phyloP scores from a whole-genome alignment of 2,113 vertebrate genomes.

The Pygoscelis antarcticus region DNA sequence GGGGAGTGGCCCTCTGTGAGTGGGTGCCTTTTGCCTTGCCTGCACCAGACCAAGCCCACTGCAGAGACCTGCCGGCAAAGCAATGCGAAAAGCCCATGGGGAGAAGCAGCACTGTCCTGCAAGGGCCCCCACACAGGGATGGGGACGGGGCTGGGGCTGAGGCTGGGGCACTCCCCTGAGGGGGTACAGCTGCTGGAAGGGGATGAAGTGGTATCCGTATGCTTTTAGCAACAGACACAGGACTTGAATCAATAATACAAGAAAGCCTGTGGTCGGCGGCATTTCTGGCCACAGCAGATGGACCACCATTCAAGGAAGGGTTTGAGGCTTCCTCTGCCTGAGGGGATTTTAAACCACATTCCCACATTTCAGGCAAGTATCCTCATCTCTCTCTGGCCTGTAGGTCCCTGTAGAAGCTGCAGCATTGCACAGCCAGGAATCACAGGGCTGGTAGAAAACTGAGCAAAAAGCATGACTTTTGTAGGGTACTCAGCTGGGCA shows the following conservation, averaged over 20 bases:
- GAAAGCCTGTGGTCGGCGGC: slow-evolving; percentile 50
- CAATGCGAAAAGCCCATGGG: neutral
- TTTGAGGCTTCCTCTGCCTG: slow-evolving; percentile 71
- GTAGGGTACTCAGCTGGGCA: neutral
- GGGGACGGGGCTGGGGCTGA: neutral
- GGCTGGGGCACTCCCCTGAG: neutral
- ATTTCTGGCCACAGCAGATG: slow-evolving; percentile 70
- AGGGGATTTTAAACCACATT: slow-evolving; percentile 70
- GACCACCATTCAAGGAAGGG: slow-evolving; percentile 69
- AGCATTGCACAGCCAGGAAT: neutral
- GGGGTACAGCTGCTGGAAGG: slow-evolving; percentile 15
- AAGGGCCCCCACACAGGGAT: neutral
- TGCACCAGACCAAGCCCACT: neutral
- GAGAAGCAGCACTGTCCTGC: neutral
- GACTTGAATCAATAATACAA: slow-evolving; percentile 69
- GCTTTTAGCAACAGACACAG: slow-evolving; percentile 52
- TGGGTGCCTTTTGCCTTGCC: neutral
- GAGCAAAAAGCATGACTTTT: neutral
- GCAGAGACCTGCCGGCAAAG: neutral
- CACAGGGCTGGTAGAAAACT: neutral
- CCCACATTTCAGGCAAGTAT: slow-evolving; percentile 56
- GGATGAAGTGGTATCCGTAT: slow-evolving; percentile 10
- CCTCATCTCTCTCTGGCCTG: slow-evolving; percentile 45
- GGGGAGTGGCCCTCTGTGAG: neutral
- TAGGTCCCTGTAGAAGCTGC: slow-evolving; percentile 29